These are phyloP conservation scores for Dinoponera quadriceps DNA, from an alignment of 1,140 invertebrate genomes.

Conservation along the genomic window DNA sequence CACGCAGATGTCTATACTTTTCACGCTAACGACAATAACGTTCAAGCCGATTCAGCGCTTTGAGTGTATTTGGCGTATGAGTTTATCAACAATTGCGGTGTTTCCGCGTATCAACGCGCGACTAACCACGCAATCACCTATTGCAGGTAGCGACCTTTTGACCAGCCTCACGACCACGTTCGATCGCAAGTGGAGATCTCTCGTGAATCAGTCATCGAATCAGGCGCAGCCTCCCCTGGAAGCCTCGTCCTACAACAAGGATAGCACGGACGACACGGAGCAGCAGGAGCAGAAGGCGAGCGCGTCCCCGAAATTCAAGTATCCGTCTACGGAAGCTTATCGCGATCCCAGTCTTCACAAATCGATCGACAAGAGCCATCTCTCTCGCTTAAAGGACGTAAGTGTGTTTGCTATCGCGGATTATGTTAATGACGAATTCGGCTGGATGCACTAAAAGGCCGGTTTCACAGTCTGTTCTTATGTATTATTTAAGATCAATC, in stretches of 20 bases:
- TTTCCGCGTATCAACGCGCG: not conserved
- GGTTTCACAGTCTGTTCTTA: too few relatives aligned
- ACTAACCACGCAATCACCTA: constrained; percentile 57
- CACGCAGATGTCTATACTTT: constrained; percentile 29
- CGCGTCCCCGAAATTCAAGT: constrained; percentile 17
- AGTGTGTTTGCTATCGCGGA: constrained; percentile 50
- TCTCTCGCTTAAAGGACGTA: constrained; percentile 77
- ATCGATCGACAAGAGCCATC: constrained; percentile 77
- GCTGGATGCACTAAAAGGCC: too few relatives aligned
- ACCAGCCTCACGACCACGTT: constrained; percentile 91
- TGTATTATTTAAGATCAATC: too few relatives aligned
- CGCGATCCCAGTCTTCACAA: constrained; percentile 84
- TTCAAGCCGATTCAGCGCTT: constrained; percentile 62
- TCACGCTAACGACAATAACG: constrained; percentile 24
- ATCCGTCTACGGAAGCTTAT: constrained; percentile 74
- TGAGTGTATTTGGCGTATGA: constrained; percentile 62
- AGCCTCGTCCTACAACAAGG: constrained; percentile 53
- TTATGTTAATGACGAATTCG: too few relatives aligned
- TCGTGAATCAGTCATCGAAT: constrained; percentile 84
- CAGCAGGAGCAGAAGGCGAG: constrained; percentile 54
- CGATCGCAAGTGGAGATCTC: constrained; percentile 90
- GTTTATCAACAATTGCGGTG: constrained; percentile 30
- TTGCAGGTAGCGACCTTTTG: constrained; percentile 89
- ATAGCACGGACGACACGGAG: constrained; percentile 34
- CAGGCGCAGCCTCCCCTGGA: constrained; percentile 75